Base-by-base conservation (phyloP, 2,113 vertebrate species). In the Triplophysa rosa region DNA sequence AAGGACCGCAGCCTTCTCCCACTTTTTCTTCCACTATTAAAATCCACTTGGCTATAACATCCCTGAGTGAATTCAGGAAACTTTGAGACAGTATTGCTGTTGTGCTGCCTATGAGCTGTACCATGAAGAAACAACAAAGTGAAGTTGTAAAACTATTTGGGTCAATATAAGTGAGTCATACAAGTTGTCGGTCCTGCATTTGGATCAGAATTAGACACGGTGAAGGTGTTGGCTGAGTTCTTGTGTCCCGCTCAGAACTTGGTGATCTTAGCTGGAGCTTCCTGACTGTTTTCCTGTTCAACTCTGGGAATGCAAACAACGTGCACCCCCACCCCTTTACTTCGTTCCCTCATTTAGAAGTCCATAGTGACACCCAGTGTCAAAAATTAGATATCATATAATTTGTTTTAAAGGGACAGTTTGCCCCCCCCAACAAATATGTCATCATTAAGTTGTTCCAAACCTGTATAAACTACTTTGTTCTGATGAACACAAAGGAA, bases 21-120 rank as follows among this genome's bases (percentile, higher is more conserved):
- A 67, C 78, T 84, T 79, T 75, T 74, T 82, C 77, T 79, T 65
- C 63, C 19, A 14, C 37, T 62, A 24, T 58, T 68, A 77, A 77
- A 59, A 29, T 37, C 13, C 85, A 19, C 2, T 74, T 83, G 81
- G 62, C 23, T 33, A 63, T 84, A 49, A 81, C 82, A 86, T 88
- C 88, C 84, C 85, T 65, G 83, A 87, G 74, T 87, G 84, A 84
- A 86, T 88, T 78, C 84, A 90, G 88, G 90, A 92, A 92, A 92
- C 86, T 90, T 73, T 89, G 86, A 89, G 88, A 91, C 89, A 89
- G 87, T 90, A 87, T 86, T 87, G 73, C 23, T 47, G 37, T 81
- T 85, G 84, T 86, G 87, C 86, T 74, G 86, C 87, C 80, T 81
- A 65, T 63, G 13, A 67, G 83, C 85, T 85, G 68, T 74, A 86